Evolutionary conservation across 2,113 vertebrate genomes (phyloP), one percentile per base, ranked within the genome.

Genomic region (Oreochromis spilurus): DNA sequence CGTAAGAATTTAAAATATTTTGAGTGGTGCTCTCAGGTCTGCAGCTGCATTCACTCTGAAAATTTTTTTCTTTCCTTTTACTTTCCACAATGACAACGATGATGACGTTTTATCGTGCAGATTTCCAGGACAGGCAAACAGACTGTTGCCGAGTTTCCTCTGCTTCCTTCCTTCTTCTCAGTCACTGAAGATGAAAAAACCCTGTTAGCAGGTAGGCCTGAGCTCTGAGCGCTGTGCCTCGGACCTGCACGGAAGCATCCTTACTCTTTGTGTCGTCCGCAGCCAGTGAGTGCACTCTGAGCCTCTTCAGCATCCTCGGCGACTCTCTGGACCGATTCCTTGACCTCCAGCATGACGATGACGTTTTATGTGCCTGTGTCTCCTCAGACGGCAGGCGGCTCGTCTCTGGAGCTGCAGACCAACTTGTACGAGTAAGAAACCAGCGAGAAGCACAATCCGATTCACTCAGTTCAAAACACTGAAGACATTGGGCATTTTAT

Each of bases 121-220:
- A 92, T 98, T 62, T 97, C 94, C 21, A 81, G 77, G 1, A 57
- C 92, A 2, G 95, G 94, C 6, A 89, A 77, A 36, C 87, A 88
- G 1, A 84, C 93, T 2, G 84, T 91, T 1, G 65, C 90, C 13
- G 93, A 96, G 79, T 96, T 98, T 91, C 95, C 96, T 1, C 84
- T 93, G 88, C 65, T 92, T 2, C 93, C 96, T 12, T 89, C 91
- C 36, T 94, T 97, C 60, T 90, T 97, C 38, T 89, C 91, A 17
- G 83, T 88, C 1, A 95, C 96, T 17, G 95, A 96, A 12, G 96
- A 97, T 6, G 97, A 98, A 38, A 95, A 94, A 2, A 82, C 96
- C 2, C 95, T 97, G 1, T 92, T 96, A 1, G 95, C 97, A 97
- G 97, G 97, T 98, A 94, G 75, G 43, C 9, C 43, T 53, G 50